Conservation (phyloP, 2,888 invertebrate genomes). For the Litoditis marina region DNA sequence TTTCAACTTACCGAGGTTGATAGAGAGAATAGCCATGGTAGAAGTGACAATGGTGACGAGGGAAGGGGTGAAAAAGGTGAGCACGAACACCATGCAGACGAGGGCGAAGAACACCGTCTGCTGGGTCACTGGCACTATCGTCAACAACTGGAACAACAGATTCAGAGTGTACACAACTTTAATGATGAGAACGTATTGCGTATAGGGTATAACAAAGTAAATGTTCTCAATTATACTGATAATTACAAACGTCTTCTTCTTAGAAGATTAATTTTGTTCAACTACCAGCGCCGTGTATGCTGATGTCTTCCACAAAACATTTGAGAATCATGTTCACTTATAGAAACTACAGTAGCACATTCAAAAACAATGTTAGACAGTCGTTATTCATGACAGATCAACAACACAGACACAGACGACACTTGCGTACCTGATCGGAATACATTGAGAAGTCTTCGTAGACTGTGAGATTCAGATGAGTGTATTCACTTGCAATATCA, state of each 20-base stretch:
- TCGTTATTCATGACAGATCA: no score
- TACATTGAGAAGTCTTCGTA: slow-evolving; percentile 61
- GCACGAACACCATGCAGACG: slow-evolving; percentile 57
- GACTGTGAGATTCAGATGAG: slow-evolving; percentile 58
- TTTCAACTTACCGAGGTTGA: slow-evolving; percentile 55
- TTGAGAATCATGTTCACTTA: no score
- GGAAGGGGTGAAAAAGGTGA: slow-evolving; percentile 59
- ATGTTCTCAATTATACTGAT: no score
- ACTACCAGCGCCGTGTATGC: no score
- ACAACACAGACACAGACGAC: no score
- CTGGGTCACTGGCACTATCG: slow-evolving; percentile 58
- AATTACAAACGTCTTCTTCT: no score
- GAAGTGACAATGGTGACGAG: slow-evolving; percentile 55
- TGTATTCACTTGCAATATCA: slow-evolving; percentile 50
- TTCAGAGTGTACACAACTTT: neutral
- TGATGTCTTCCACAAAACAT: no score
- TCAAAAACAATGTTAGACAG: no score
- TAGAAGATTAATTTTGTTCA: no score
- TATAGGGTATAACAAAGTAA: neutral
- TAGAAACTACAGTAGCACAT: no score
- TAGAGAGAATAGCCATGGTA: slow-evolving; percentile 54
- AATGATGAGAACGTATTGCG: neutral
- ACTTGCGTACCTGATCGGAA: slow-evolving; percentile 55
- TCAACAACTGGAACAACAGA: slow-evolving; percentile 41
- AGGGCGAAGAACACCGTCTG: slow-evolving; percentile 59